Percentiles rank a stretch among this genome's conserved stretches.
Evolutionary conservation across 2,888 invertebrate species (phyloP).

Genomic region (Brenthis daphne): DNA sequence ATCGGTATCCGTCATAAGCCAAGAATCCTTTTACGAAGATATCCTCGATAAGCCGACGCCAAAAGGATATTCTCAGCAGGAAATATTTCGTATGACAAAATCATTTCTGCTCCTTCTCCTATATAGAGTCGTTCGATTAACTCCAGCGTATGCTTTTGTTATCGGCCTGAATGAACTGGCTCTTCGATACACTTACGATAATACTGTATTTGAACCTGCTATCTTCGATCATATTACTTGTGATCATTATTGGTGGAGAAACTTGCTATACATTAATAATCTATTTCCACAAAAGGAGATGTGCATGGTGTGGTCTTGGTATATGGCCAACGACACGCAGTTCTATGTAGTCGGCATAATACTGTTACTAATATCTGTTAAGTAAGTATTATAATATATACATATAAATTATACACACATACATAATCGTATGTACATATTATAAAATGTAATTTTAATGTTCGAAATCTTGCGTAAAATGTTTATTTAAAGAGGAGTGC

Average conservation of each 20-base stretch:
- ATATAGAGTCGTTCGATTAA: slow-evolving; percentile 86
- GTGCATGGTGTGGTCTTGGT: slow-evolving; percentile 93
- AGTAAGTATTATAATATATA: slow-evolving; percentile 73
- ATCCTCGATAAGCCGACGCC: slow-evolving; percentile 64
- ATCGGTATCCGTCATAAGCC: slow-evolving; percentile 72
- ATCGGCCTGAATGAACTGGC: slow-evolving; percentile 88
- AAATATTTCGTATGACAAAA: slow-evolving; percentile 65
- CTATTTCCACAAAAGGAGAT: slow-evolving; percentile 88
- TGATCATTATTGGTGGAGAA: slow-evolving; percentile 91
- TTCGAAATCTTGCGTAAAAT: no score
- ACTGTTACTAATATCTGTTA: slow-evolving; percentile 84
- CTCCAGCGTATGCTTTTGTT: slow-evolving; percentile 91
- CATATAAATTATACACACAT: not conserved
- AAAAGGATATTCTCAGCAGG: slow-evolving; percentile 61
- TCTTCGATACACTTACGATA: slow-evolving; percentile 86
- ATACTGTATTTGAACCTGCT: slow-evolving; percentile 88
- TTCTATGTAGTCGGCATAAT: slow-evolving; percentile 87
- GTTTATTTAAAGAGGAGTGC: no score
- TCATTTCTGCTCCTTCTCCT: slow-evolving; percentile 77
- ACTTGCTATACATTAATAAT: slow-evolving; percentile 91
- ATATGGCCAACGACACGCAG: slow-evolving; percentile 91
- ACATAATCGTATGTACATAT: no score
- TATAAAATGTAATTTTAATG: no score
- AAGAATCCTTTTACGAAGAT: slow-evolving; percentile 73
- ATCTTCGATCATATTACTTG: slow-evolving; percentile 88